These are phyloP conservation scores for Bilobella aurantiaca DNA, from an alignment of 1,140 invertebrate genomes.

Conservation along the genomic window DNA sequence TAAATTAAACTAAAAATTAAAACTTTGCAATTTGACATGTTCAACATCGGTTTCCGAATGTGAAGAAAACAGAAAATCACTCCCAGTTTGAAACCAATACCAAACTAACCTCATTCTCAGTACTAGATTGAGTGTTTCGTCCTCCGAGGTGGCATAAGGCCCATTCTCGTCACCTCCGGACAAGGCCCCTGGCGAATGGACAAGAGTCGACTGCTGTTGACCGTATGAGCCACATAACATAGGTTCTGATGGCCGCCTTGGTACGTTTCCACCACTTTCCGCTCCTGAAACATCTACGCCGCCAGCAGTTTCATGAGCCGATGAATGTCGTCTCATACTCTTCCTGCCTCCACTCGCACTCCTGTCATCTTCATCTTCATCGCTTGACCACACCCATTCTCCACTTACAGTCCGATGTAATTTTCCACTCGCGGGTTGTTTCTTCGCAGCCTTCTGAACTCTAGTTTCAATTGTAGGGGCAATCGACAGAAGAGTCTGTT, in stretches of 20 bases:
- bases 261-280: neutral
- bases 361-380: conserved; percentile 53
- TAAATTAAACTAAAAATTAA: conserved; percentile 32
- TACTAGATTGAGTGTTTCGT: conserved; percentile 58
- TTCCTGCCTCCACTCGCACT: conserved; percentile 5
- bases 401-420: conserved; percentile 89
- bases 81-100: no score
- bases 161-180: conserved; percentile 8
- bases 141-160: neutral
- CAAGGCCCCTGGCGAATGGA: neutral
- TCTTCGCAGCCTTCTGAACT: conserved; percentile 33
- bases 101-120: conserved; percentile 61
- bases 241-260: conserved; percentile 7
- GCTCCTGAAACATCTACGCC: neutral
- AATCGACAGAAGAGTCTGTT: conserved; percentile 75
- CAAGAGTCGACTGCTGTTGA: neutral
- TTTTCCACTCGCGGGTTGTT: conserved; percentile 75
- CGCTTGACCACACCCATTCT: conserved; percentile 97
- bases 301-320: conserved; percentile 10
- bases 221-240: neutral
- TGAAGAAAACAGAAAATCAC: no score
- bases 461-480: conserved; percentile 53
- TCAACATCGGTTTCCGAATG: neutral
- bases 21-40: neutral
- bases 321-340: conserved; percentile 23